These are phyloP conservation scores for Semnornis frantzii DNA, from an alignment of 2,113 vertebrate genomes.

Conservation along the genomic window DNA sequence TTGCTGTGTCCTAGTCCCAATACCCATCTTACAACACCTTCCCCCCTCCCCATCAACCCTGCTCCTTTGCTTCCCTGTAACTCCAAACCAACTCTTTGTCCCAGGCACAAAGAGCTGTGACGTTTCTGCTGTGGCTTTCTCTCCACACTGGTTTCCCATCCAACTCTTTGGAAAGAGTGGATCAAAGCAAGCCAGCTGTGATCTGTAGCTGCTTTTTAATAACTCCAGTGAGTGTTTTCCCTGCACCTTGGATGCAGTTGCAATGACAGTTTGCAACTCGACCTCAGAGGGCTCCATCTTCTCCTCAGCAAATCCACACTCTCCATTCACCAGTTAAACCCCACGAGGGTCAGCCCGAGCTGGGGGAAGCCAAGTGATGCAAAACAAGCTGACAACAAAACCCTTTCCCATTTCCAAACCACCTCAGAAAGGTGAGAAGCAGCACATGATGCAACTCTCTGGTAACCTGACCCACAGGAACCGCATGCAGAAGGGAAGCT, in stretches of 20 bases:
- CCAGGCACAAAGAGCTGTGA: neutral
- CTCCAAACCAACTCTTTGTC: constrained; percentile 33
- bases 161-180: neutral
- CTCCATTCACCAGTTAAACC: neutral
- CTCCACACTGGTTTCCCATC: fast-evolving
- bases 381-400: neutral
- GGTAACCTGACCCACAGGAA: neutral
- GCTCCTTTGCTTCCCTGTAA: neutral
- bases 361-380: neutral
- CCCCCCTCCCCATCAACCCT: neutral
- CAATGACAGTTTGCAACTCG: neutral
- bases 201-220: neutral
- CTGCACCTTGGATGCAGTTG: neutral
- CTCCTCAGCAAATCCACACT: neutral
- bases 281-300: neutral
- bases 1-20: neutral
- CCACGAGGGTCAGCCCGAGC: neutral
- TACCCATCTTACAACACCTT: neutral
- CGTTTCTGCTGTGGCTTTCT: neutral
- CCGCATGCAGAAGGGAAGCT: neutral
- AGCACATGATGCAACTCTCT: neutral
- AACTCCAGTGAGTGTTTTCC: neutral
- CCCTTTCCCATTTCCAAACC: neutral
- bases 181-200: neutral
- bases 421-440: neutral